Percentiles rank a stretch among this genome's conserved stretches.
Evolutionary conservation across 2,113 vertebrate species (phyloP).

Genomic region (Corapipo altera): DNA sequence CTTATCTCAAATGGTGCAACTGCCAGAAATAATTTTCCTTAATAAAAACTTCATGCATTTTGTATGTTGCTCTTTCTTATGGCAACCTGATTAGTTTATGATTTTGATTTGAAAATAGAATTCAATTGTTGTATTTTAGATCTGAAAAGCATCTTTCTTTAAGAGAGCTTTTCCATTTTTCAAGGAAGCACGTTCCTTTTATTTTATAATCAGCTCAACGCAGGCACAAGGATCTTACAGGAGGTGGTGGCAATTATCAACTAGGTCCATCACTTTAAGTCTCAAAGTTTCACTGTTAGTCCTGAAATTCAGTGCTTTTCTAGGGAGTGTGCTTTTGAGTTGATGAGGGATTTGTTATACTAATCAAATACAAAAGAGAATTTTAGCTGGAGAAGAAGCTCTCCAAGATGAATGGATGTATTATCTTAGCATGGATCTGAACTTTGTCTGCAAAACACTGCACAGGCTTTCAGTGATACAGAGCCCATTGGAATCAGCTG

Average conservation of each 20-base stretch:
- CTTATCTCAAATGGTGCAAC: slow-evolving; percentile 21
- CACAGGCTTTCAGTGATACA: neutral
- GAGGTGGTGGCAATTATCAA: neutral
- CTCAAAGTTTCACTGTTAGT: neutral
- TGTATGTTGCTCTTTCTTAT: neutral
- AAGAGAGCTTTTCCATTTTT: neutral
- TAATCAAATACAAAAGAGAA: neutral
- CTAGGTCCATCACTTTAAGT: neutral
- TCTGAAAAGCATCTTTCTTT: neutral
- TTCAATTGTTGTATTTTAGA: neutral
- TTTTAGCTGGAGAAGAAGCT: neutral
- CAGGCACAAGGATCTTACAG: neutral
- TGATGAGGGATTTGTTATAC: neutral
- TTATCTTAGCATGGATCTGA: neutral
- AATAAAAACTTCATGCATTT: neutral
- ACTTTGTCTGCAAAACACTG: neutral
- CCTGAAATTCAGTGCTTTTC: neutral
- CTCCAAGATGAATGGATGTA: neutral
- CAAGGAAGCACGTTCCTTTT: neutral
- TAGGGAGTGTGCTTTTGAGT: neutral
- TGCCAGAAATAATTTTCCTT: slow-evolving; percentile 27
- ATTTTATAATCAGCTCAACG: neutral
- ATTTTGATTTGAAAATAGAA: neutral
- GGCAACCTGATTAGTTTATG: neutral
- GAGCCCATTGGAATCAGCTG: neutral